Evolutionary conservation across 2,888 invertebrate species (phyloP), one percentile per base, ranked within the genome.

Genomic region (Rhyacophila evoluta): DNA sequence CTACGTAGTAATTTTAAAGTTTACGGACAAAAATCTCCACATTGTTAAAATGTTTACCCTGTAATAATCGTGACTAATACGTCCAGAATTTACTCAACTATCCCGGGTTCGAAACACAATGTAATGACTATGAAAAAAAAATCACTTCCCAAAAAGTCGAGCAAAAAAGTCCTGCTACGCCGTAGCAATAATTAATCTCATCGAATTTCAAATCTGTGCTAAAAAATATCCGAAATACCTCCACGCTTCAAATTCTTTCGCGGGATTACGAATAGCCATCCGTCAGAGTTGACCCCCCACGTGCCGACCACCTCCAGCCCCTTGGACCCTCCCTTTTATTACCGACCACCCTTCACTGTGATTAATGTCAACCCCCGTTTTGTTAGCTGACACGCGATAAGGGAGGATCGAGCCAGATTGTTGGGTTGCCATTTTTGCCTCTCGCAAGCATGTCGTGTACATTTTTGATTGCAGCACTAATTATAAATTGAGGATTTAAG

Each of bases 251-350:
- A 55, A 55, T 55, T 55, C 55, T 55, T 55, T 55, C 55, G 55
- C 55, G 55, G 55, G 55, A 55, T 55, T 55, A 55, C 55, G 55
- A 55, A 55, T 55, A 55, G 55, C 55, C 55, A 55, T 55, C 55
- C 55, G 55, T 41, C 41, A 41, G 41, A 25, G 55, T 10, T 55
- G 55, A 55, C 55, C 55, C 39, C 55, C 39, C 15, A 4, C 29
- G 29, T 33, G 29, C 29, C 29, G 29, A 33, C 39, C 41, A 4
- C 39, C 39, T 38, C 38, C 4, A 4, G n/a, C 38, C 55, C 55
- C 55, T 10, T 19, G 55, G 25, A 55, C 25, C 25, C 55, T 55
- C 55, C 25, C 55, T 55, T 55, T 55, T 55, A 55, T 55, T 55
- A 55, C 55, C 25, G 19, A 19, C 55, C 55, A 5, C 55, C 55